Percentiles rank a stretch among this genome's conserved stretches.
phyloP scores from a whole-genome alignment of 2,888 invertebrate genomes.

The Cephus pygmeus region DNA sequence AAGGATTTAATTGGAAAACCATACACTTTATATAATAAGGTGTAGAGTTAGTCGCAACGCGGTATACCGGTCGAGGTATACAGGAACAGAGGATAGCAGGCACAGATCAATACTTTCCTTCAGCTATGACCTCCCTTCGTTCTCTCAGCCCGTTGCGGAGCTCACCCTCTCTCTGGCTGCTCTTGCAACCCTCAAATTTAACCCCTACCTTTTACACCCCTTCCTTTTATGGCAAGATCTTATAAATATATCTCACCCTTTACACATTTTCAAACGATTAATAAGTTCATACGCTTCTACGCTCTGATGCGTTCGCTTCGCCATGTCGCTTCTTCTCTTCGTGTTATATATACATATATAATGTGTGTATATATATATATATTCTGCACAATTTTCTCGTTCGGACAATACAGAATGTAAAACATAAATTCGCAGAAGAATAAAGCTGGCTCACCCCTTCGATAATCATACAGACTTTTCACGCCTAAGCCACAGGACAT shows the following conservation, averaged over 20 bases:
- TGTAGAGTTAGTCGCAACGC: constrained; percentile 51
- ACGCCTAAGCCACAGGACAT: background rate
- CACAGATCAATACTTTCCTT: constrained; percentile 67
- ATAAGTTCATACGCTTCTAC: background rate
- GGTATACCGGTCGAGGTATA: constrained; percentile 40
- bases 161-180: constrained; percentile 36
- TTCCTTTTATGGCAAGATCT: constrained; percentile 28
- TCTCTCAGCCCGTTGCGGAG: constrained; percentile 33
- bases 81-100: constrained; percentile 61
- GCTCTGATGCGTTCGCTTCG: background rate
- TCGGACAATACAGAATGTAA: background rate
- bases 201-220: constrained; percentile 30
- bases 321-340: background rate
- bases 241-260: constrained; percentile 25
- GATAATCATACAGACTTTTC: background rate
- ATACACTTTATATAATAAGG: constrained; percentile 34
- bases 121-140: constrained; percentile 55
- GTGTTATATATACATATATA: background rate
- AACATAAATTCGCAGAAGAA: background rate
- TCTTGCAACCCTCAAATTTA: constrained; percentile 53
- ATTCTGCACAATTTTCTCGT: background rate
- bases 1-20: background rate
- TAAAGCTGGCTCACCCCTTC: background rate
- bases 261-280: constrained; percentile 1
- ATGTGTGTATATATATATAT: background rate